Base-by-base conservation (phyloP, 2,113 vertebrate species). In the Amazona guildingii region DNA sequence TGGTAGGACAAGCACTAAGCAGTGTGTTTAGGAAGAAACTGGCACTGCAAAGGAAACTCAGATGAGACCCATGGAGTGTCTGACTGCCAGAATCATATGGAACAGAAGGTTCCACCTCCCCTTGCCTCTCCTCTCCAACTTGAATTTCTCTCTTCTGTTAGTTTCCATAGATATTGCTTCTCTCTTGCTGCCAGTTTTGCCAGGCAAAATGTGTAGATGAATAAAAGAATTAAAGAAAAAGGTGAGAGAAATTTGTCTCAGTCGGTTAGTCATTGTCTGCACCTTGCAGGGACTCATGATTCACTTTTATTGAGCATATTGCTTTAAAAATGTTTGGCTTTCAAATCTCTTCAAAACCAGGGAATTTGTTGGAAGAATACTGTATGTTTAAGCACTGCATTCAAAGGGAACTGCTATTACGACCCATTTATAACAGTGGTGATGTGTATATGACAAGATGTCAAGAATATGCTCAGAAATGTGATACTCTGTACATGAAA, bases 391-490 rank as follows among this genome's bases (percentile, higher is more conserved):
- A 88, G 69, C 33, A 31, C 48, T 2, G 4, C 77, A 57, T 94
- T 92, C 83, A 84, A 79, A 86, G 63, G 37, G 57, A 88, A 68
- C 41, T 90, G 79, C 87, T 90, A 43, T 93, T 93, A 83, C 0
- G 25, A 93, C 35, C 70, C 84, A 88, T 92, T 96, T 95, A 72
- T 83, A 91, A 79, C 83, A 86, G 74, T 80, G 91, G 94, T 95
- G 91, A 95, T 88, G 68, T 93, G 92, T 94, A 83, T 67, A 90
- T 86, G 95, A 97, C 69, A 94, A 93, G 70, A 92, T 80, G 91
- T 96, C 92, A 89, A 69, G 74, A 87, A 67, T 86, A 95, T 85
- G 63, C 76, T 96, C 66, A 83, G 92, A 97, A 97, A 96, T 49
- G 77, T 75, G 94, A 96, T 97, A 95, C 73, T 61, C 83, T 62